Conservation (phyloP, 2,797 vertebrate genomes). For the Delichon dasypus region DNA sequence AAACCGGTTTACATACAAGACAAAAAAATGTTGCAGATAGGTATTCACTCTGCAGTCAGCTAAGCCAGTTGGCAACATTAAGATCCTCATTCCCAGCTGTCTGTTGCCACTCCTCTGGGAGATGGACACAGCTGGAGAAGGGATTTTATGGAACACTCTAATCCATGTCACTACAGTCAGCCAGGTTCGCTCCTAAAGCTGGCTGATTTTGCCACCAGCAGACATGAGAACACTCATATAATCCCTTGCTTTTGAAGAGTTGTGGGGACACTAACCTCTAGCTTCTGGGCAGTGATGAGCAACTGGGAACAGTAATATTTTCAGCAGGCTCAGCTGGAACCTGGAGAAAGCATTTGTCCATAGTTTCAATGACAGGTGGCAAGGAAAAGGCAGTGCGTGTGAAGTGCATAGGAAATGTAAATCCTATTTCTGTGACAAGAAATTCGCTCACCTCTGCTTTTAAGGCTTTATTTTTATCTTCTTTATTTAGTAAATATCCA, state of each 20-base stretch:
- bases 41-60: background rate
- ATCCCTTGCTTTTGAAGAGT: background rate
- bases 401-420: background rate
- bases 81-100: background rate
- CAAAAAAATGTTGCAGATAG: background rate
- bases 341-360: slow-evolving; percentile 29
- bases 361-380: slow-evolving; percentile 21
- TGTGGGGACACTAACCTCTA: slow-evolving; percentile 15
- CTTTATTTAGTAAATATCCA: background rate
- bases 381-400: background rate
- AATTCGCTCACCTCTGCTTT: background rate
- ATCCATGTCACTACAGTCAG: background rate
- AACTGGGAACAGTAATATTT: slow-evolving; percentile 42
- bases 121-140: background rate
- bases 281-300: background rate
- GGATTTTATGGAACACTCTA: background rate
- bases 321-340: slow-evolving; percentile 53
- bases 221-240: background rate
- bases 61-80: background rate
- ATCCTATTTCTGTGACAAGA: background rate
- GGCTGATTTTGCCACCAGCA: background rate
- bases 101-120: background rate
- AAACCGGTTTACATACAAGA: background rate
- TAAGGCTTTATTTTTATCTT: background rate
- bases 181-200: background rate